Percentiles rank a stretch among this genome's conserved stretches.
phyloP scores from a whole-genome alignment of 2,888 invertebrate genomes.

The Dolichopus griseipennis region DNA sequence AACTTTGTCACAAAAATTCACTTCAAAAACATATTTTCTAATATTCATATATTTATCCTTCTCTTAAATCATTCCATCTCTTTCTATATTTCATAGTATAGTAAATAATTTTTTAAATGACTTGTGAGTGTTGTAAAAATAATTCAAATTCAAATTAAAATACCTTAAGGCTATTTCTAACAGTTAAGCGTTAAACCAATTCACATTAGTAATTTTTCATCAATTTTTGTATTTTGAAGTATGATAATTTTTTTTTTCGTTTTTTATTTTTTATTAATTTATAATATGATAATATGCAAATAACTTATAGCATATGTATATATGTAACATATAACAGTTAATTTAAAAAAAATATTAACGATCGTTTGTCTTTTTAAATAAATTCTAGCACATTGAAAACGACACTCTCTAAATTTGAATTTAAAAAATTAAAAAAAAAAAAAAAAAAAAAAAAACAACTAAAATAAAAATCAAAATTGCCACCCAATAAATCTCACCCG shows the following conservation, averaged over 20 bases:
- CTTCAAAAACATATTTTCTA: neutral
- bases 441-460: neutral
- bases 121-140: neutral
- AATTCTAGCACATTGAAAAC: neutral
- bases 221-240: neutral
- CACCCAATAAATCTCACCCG: too few species aligned
- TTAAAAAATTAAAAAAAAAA: neutral
- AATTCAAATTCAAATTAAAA: slow-evolving; percentile 1
- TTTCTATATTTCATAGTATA: neutral
- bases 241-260: too few species aligned
- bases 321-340: neutral
- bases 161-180: neutral
- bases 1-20: neutral
- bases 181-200: slow-evolving; percentile 2
- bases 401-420: neutral
- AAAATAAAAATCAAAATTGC: neutral
- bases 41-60: neutral
- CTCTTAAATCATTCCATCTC: neutral
- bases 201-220: neutral
- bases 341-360: neutral
- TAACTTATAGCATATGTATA: neutral
- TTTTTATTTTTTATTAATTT: too few species aligned
- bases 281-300: neutral
- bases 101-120: neutral
- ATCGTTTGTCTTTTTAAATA: neutral